Percentiles rank a stretch among this genome's conserved stretches.
phyloP scores from a whole-genome alignment of 1,140 invertebrate genomes.

The Hyposmocoma kahamanoa region DNA sequence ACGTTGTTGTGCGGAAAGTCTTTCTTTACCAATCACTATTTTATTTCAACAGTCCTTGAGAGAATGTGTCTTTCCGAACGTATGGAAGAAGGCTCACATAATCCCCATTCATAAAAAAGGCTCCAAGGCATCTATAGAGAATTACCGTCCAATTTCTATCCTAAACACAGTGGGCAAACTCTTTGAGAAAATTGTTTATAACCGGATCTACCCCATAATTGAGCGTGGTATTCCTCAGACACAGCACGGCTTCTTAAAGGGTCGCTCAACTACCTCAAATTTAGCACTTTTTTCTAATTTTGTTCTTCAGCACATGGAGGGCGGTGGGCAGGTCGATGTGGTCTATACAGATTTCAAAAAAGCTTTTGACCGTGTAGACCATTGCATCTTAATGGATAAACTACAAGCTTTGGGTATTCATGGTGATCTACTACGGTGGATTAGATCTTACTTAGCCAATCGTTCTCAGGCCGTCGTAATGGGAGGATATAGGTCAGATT shows the following conservation, averaged over 20 bases:
- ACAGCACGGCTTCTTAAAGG: conserved; percentile 5
- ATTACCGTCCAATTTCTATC: neutral
- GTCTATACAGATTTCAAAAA: neutral
- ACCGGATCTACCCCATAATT: neutral
- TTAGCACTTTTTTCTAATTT: neutral
- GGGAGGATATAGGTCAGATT: conserved; percentile 5
- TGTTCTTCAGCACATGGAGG: neutral
- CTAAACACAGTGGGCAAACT: neutral
- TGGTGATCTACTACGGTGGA: neutral
- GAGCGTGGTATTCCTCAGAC: neutral
- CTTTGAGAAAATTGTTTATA: neutral
- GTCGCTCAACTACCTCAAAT: neutral
- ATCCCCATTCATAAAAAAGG: neutral
- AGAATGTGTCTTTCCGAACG: neutral
- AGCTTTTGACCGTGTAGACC: conserved; percentile 4
- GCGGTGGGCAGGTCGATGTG: neutral
- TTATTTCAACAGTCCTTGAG: neutral
- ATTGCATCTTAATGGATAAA: neutral
- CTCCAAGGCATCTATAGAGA: neutral
- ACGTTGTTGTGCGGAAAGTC: neutral
- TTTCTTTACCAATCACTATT: neutral
- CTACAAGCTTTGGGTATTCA: neutral
- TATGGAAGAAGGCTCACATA: conserved; percentile 1
- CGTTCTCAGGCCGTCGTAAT: conserved; percentile 5
- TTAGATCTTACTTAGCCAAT: conserved; percentile 3